These are phyloP conservation scores for Corticium candelabrum DNA, from an alignment of 37 sponge, comb jelly and placozoan species.

Conservation along the genomic window DNA sequence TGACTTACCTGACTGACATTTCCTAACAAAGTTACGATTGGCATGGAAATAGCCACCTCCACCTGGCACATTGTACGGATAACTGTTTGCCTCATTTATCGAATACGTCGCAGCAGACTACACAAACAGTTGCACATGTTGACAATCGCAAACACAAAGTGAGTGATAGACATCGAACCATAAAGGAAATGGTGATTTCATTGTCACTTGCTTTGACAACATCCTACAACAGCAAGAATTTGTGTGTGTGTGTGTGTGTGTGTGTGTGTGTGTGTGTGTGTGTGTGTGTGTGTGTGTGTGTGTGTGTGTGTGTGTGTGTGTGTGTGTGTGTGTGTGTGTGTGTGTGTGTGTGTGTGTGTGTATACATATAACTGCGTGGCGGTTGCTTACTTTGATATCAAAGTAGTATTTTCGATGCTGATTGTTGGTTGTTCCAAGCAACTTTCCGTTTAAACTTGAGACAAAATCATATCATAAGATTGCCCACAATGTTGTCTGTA, in stretches of 20 bases:
- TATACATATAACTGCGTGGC: not conserved
- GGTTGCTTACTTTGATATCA: slow-evolving; percentile 44
- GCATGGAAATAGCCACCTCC: slow-evolving; percentile 28
- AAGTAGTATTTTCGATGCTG: slow-evolving; percentile 47
- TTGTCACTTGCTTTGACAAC: slow-evolving; percentile 20
- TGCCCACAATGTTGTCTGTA: not conserved
- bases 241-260: not conserved
- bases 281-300: too few species aligned
- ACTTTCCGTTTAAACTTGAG: slow-evolving; percentile 29
- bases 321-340: too few species aligned
- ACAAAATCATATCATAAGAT: not conserved
- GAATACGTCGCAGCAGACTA: slow-evolving; percentile 66
- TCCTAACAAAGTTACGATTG: slow-evolving; percentile 65
- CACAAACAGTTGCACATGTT: not conserved
- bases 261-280: too few species aligned
- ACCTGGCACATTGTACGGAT: slow-evolving; percentile 42
- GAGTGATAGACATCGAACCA: slow-evolving; percentile 17
- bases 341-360: too few species aligned
- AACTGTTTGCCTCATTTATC: slow-evolving; percentile 10
- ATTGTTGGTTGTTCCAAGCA: slow-evolving; percentile 30
- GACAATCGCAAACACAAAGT: not conserved
- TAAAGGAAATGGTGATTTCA: slow-evolving; percentile 26
- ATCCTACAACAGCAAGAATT: slow-evolving; percentile 13
- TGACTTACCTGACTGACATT: slow-evolving; percentile 70
- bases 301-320: too few species aligned